phyloP scores from a whole-genome alignment of 2,888 invertebrate genomes.

The Litoditis marina region DNA sequence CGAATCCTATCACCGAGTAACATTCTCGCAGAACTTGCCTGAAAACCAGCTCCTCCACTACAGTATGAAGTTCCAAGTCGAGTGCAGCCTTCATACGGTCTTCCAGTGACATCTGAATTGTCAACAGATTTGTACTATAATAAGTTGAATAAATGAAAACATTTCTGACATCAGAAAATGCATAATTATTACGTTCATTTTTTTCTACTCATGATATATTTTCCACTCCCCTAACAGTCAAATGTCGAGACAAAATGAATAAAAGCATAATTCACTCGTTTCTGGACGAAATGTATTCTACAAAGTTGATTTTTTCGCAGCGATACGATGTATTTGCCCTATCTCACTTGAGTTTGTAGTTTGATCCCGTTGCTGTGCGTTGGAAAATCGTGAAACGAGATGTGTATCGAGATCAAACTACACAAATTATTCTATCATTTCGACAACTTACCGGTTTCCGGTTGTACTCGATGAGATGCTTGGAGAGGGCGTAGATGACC shows the following conservation, averaged over 20 bases:
- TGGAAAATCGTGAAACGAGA: too few relatives aligned
- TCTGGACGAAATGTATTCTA: too few relatives aligned
- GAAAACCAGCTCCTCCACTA: conserved; percentile 23
- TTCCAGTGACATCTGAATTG: conserved; percentile 17
- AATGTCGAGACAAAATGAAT: too few relatives aligned
- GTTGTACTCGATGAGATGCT: conserved; percentile 38
- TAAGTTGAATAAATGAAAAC: background rate
- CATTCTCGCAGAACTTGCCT: background rate
- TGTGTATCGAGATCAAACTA: background rate
- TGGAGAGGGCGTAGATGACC: conserved; percentile 26
- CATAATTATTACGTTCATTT: too few relatives aligned
- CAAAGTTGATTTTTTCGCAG: too few relatives aligned
- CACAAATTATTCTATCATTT: background rate
- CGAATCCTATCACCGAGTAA: too few relatives aligned
- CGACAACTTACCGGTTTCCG: conserved; percentile 20
- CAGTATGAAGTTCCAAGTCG: conserved; percentile 18
- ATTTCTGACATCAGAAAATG: too few relatives aligned
- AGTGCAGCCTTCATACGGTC: conserved; percentile 25
- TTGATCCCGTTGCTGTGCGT: background rate
- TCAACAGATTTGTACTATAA: background rate
- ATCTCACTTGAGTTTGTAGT: too few relatives aligned
- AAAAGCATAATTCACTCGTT: too few relatives aligned
- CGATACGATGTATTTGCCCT: too few relatives aligned
- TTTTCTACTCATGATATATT: too few relatives aligned
- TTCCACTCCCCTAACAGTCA: too few relatives aligned